A percentile compares a stretch with the other conserved stretches of the same genome.
Conservation (phyloP, 1,140 invertebrate genomes). For the Bombus affinis region DNA sequence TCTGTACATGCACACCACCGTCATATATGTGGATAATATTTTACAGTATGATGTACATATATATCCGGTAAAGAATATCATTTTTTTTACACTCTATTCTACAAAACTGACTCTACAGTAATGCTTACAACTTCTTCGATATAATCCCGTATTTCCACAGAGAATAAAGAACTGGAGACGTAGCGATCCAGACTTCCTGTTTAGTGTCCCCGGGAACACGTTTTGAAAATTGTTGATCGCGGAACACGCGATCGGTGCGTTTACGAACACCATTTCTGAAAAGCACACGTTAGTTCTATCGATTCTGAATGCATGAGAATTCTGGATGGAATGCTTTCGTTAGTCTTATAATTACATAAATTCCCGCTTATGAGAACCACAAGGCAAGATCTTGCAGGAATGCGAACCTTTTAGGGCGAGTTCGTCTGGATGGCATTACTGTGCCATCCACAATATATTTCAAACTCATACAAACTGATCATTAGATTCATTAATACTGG, state of each 20-base stretch:
- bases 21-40: conserved; percentile 61
- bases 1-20: conserved; percentile 60
- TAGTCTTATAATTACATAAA: conserved; percentile 48
- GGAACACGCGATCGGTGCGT: background rate
- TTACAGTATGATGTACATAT: conserved; percentile 68
- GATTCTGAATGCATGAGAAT: conserved; percentile 39
- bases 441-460: background rate
- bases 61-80: conserved; percentile 56
- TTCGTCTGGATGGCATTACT: background rate
- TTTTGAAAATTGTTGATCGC: background rate
- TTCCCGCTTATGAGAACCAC: conserved; percentile 29
- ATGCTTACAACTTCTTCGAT: conserved; percentile 36
- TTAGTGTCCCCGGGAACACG: background rate
- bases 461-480: conserved; percentile 30
- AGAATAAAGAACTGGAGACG: conserved; percentile 22
- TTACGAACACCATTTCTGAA: conserved; percentile 18
- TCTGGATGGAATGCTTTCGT: conserved; percentile 66
- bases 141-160: conserved; percentile 31
- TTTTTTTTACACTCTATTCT: conserved; percentile 66
- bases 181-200: background rate
- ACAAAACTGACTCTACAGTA: conserved; percentile 59
- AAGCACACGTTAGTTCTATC: conserved; percentile 48
- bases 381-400: conserved; percentile 58
- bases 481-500: conserved; percentile 61
- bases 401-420: conserved; percentile 17